phyloP scores from a whole-genome alignment of 1,140 invertebrate species.

The Drosophila nikananu region DNA sequence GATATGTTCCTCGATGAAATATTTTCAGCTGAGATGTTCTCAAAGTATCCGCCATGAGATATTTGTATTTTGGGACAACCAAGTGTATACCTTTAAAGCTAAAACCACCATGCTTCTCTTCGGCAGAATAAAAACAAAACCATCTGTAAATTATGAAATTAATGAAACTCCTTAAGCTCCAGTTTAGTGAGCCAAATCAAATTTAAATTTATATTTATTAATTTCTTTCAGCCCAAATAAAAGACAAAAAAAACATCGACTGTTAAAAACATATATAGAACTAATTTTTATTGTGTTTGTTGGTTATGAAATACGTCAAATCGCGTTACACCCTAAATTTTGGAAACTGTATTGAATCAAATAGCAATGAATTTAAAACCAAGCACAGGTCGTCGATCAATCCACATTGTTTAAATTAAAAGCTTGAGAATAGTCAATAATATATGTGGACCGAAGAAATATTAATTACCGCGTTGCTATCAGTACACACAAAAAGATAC shows the following conservation, averaged over 20 bases:
- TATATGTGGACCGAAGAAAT: slow-evolving; percentile 20
- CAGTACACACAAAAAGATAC: slow-evolving; percentile 32
- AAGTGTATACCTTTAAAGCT: neutral
- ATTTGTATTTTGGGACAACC: neutral
- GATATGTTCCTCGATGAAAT: no score
- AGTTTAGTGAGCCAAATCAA: neutral
- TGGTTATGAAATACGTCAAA: slow-evolving; percentile 72
- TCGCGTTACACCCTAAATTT: slow-evolving; percentile 54
- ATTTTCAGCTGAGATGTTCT: neutral
- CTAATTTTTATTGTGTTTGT: slow-evolving; percentile 76
- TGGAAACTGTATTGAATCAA: slow-evolving; percentile 51
- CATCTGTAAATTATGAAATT: neutral
- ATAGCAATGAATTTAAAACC: slow-evolving; percentile 52
- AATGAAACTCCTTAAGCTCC: neutral
- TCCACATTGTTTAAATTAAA: slow-evolving; percentile 37
- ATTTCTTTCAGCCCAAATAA: slow-evolving; percentile 13
- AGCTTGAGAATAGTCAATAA: slow-evolving; percentile 30
- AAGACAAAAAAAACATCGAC: slow-evolving; percentile 22
- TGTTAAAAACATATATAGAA: slow-evolving; percentile 72
- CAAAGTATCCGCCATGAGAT: neutral
- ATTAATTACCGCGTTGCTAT: slow-evolving; percentile 18
- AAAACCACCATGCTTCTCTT: neutral
- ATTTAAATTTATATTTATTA: slow-evolving; percentile 29
- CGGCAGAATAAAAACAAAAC: neutral
- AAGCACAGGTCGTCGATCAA: slow-evolving; percentile 30